Evolutionary conservation across 2,113 vertebrate genomes (phyloP), one percentile per base, ranked within the genome.

Genomic region (Rhizomys pruinosus): DNA sequence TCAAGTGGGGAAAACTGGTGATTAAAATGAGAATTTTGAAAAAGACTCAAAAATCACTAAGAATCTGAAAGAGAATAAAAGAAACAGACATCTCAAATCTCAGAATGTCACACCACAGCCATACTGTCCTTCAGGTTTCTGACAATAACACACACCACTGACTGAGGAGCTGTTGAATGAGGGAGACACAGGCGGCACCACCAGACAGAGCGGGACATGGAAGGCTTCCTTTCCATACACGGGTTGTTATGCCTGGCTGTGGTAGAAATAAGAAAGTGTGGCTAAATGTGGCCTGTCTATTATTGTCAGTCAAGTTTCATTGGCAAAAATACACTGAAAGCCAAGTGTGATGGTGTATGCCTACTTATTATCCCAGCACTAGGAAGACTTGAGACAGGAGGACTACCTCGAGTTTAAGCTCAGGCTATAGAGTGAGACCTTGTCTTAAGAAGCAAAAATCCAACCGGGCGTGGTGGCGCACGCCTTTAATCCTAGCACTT

Each of bases 221-320:
- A 13, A 15, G 69, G 32, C 0, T 15, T 64, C 61, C 66, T 68
- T 57, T 4, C 77, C 34, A 64, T 0, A 29, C 27, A 29, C 0
- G 29, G 3, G 11, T 79, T 39, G 13, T 84, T 42, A 63, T 68
- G 32, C 17, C 0, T 61, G 34, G 16, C 61, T 92, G 69, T 20
- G 0, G 5, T 23, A 59, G 52, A 10, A 27, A 20, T 12, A n/a
- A 64, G 23, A 12, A 68, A 64, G 8, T 0, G 13, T 27, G 2
- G 47, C 29, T 22, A 72, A 63, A n/a, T 29, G 37, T 17, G 6
- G 7, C n/a, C 23, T 66, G 2, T 22, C 57, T 90, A 37, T 27
- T 89, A 91, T 84, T 88, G 13, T 57, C 78, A 84, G 85, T 57
- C 42, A 85, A 88, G 55, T 96, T 94, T 80, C 74, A 76, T 12